Evolutionary conservation across 2,113 vertebrate genomes (phyloP), one percentile per base, ranked within the genome.

Genomic region (Lycocorax pyrrhopterus): DNA sequence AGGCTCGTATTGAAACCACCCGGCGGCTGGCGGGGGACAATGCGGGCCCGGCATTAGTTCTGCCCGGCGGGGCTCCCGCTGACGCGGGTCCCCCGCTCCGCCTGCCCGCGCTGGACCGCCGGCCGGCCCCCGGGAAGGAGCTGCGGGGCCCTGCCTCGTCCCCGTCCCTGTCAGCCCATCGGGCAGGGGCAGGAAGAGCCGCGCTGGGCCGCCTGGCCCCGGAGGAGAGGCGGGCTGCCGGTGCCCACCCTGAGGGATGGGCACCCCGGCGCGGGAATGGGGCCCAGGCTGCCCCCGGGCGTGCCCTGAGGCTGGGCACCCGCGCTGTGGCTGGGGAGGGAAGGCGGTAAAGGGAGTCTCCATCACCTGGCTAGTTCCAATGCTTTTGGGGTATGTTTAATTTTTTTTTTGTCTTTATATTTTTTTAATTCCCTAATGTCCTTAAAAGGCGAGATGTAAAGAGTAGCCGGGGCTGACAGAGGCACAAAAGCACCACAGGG

Each of bases 1-100:
- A 90, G 77, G 58, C 81, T 94, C 83, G 37, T 41, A 86, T 82
- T 79, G 96, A 95, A 96, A 87, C 64, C 75, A 76, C 64, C 33
- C 71, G 67, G 88, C 71, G 71, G 72, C 52, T 29, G 95, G 84
- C 46, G 77, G 67, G 86, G 92, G 44, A 86, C 93, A 58, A 37
- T 33, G 93, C n/a, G 20, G 67, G 35, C n/a, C 85, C 72, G 33
- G 83, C 95, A 27, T 68, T 85, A 69, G 83, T 78, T 87, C 82
- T 72, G 69, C 79, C 92, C 47, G 29, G 14, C 16, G 20, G 74
- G 32, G 35, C 56, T 73, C 41, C 32, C 37, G 25, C 41, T 51
- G 51, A 8, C 26, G 26, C 51, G 23, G 26, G 4, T 33, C 7
- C 10, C 3, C 41, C 7, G 8, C 41, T 16, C 41, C 16, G 39